A percentile compares a stretch with the other conserved stretches of the same genome.
These are phyloP conservation scores for Cinclus mexicanus DNA, from an alignment of 2,113 vertebrate genomes.

Conservation along the genomic window DNA sequence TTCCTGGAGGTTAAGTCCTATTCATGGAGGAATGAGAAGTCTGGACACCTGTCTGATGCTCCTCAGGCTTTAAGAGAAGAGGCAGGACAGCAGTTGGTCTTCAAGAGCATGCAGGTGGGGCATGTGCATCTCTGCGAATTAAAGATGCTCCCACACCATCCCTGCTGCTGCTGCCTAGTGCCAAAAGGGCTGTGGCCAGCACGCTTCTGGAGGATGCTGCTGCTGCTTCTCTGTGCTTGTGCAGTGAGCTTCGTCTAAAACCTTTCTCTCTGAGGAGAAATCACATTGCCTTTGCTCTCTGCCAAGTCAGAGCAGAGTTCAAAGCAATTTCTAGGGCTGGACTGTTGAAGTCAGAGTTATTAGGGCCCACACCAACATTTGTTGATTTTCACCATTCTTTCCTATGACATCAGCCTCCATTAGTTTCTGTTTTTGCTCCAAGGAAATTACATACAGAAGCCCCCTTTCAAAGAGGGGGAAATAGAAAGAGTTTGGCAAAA, in stretches of 20 bases:
- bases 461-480: neutral
- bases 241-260: neutral
- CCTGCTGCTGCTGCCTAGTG: fast-evolving
- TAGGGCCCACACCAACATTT: neutral
- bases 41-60: neutral
- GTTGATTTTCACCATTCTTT: neutral
- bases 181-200: fast-evolving
- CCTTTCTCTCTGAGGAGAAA: neutral
- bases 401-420: neutral
- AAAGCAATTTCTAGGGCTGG: neutral
- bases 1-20: neutral
- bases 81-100: neutral
- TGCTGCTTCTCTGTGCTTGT: neutral
- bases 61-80: neutral
- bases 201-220: neutral
- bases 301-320: neutral
- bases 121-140: fast-evolving
- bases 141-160: fast-evolving
- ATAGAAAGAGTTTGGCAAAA: neutral
- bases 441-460: neutral
- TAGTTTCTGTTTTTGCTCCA: neutral
- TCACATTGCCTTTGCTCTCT: neutral
- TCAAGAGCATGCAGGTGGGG: neutral
- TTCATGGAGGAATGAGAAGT: neutral
- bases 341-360: neutral